Evolutionary conservation across 2,113 vertebrate species (phyloP).

Genomic region (Hymenochirus boettgeri): DNA sequence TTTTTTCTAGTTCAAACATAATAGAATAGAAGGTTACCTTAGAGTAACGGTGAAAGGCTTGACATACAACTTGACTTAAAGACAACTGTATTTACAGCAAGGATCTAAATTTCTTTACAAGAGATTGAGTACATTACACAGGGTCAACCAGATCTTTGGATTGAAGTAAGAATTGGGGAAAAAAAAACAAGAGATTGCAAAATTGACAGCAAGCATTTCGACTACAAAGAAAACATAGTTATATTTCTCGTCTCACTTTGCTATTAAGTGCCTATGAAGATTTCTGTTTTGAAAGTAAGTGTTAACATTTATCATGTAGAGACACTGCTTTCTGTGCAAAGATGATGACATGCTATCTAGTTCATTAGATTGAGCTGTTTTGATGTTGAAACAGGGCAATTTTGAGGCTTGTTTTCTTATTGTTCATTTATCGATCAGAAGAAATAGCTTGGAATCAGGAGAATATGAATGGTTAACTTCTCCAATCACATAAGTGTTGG

Average conservation of each 20-base stretch:
- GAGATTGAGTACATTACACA: slow-evolving; percentile 8
- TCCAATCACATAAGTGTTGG: not conserved
- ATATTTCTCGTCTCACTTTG: not conserved
- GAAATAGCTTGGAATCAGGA: not conserved
- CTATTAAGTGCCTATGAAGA: slow-evolving; percentile 11
- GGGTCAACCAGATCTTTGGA: not conserved
- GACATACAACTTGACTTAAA: not conserved
- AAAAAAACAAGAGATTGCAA: not conserved
- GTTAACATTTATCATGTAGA: not conserved
- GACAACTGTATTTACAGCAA: not conserved
- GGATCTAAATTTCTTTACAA: not conserved
- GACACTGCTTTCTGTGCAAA: slow-evolving; percentile 2
- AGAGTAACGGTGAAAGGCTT: not conserved
- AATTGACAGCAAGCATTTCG: not conserved
- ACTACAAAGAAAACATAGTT: not conserved
- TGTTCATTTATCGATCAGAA: slow-evolving; percentile 26
- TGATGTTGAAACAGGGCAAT: slow-evolving; percentile 25
- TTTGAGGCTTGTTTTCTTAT: slow-evolving; percentile 26
- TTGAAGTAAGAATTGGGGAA: not conserved
- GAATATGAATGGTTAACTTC: not conserved
- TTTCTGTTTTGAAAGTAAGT: not conserved
- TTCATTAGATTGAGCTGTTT: slow-evolving; percentile 28
- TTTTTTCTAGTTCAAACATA: not conserved
- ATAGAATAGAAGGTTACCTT: not conserved
- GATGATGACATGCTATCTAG: slow-evolving; percentile 14